phyloP scores from a whole-genome alignment of 2,797 vertebrate species.

The Oophaga sylvatica region DNA sequence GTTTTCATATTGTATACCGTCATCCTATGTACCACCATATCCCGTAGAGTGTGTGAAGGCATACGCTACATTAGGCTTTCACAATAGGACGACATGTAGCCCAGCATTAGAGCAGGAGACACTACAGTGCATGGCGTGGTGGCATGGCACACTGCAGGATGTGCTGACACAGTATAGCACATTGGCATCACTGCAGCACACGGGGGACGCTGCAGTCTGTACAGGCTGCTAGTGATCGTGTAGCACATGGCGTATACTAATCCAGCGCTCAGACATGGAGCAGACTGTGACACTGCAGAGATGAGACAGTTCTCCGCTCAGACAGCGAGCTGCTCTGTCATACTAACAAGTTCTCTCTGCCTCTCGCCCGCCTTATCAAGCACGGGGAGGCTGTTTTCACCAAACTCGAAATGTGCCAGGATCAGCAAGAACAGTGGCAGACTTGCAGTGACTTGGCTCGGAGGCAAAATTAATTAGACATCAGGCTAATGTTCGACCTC shows the following conservation, averaged over 20 bases:
- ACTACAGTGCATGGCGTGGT: background rate
- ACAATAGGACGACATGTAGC: background rate
- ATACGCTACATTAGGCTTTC: too few species aligned
- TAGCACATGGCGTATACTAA: constrained; percentile 12
- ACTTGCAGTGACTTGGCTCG: constrained; percentile 29
- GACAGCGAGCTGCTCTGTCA: background rate
- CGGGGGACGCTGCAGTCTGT: constrained; percentile 8
- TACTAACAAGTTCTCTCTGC: constrained; percentile 31
- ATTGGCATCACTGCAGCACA: constrained; percentile 16
- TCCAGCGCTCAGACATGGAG: constrained; percentile 2
- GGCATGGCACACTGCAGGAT: background rate
- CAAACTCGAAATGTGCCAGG: constrained; percentile 22
- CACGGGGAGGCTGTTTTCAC: constrained; percentile 16
- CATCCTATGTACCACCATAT: background rate
- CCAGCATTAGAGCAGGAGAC: background rate
- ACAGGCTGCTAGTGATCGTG: background rate
- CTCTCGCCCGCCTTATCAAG: background rate
- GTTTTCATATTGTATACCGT: background rate
- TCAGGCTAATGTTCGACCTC: background rate
- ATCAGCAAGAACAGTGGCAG: constrained; percentile 31
- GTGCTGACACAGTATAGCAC: background rate
- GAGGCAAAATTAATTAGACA: constrained; percentile 30
- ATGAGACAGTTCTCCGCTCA: background rate
- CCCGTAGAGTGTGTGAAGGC: too few species aligned
- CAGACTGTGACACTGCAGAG: constrained; percentile 26